Evolutionary conservation across 2,888 invertebrate species (phyloP).

Genomic region (Cactoblastis cactorum): DNA sequence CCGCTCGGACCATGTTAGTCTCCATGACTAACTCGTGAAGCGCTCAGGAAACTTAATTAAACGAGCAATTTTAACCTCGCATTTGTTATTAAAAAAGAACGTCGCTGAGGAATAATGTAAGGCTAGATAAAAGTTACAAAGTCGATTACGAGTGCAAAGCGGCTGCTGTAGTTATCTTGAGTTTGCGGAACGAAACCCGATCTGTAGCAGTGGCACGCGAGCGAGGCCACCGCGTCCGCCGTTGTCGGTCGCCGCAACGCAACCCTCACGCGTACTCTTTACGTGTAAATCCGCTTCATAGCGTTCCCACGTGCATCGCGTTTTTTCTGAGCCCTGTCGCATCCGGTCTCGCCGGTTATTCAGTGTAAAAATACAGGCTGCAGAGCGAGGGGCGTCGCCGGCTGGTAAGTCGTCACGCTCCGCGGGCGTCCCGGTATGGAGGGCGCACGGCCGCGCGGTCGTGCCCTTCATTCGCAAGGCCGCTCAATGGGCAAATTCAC

Average conservation of each 20-base stretch:
- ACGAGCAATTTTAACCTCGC: conserved; percentile 54
- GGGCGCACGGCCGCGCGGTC: conserved; percentile 26
- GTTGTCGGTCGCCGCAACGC: conserved; percentile 22
- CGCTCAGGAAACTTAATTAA: conserved; percentile 51
- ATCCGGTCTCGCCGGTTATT: conserved; percentile 22
- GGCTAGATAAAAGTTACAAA: conserved; percentile 56
- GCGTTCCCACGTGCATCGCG: conserved; percentile 34
- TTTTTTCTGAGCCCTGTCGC: conserved; percentile 23
- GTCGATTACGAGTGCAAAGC: conserved; percentile 56
- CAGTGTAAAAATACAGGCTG: conserved; percentile 21
- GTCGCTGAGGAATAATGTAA: conserved; percentile 56
- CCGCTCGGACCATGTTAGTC: conserved; percentile 37
- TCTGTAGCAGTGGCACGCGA: conserved; percentile 60
- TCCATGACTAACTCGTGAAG: conserved; percentile 52
- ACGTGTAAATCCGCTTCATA: conserved; percentile 25
- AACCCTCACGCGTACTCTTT: conserved; percentile 3
- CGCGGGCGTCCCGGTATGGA: conserved; percentile 33
- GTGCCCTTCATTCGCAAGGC: conserved; percentile 50
- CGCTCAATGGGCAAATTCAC: conserved; percentile 41
- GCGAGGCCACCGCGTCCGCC: conserved; percentile 55
- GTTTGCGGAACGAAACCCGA: conserved; percentile 76
- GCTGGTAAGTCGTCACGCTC: conserved; percentile 35
- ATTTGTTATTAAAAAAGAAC: conserved; percentile 62
- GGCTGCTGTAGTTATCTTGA: conserved; percentile 62
- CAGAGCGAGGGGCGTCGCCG: conserved; percentile 12